phyloP scores from a whole-genome alignment of 2,113 vertebrate genomes.

The Lamprotornis superbus region DNA sequence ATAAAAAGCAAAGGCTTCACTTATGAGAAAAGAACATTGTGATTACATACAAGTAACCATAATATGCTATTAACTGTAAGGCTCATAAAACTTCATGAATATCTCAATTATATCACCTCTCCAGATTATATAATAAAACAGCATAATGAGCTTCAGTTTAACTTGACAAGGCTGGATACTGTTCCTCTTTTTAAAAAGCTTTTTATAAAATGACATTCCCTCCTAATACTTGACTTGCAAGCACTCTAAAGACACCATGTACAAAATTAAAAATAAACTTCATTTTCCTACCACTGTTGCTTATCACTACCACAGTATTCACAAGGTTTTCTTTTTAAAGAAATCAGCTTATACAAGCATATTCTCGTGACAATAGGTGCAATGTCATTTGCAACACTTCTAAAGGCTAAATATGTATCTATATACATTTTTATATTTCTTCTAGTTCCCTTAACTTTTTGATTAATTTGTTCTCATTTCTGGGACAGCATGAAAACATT shows the following conservation, averaged over 20 bases:
- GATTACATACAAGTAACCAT: not conserved
- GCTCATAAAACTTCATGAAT: not conserved
- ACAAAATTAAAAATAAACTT: constrained; percentile 55
- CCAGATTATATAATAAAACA: constrained; percentile 29
- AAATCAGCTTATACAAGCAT: not conserved
- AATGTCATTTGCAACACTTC: not conserved
- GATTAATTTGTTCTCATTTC: not conserved
- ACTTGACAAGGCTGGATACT: constrained; percentile 27
- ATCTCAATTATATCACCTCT: constrained; percentile 40
- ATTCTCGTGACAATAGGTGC: not conserved
- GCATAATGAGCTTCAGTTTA: constrained; percentile 40
- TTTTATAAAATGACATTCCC: constrained; percentile 38
- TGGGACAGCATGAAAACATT: not conserved
- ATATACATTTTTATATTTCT: not conserved
- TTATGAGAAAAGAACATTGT: not conserved
- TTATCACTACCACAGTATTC: not conserved
- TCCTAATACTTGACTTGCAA: constrained; percentile 40
- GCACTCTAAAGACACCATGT: constrained; percentile 25
- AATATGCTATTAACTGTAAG: not conserved
- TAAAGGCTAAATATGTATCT: not conserved
- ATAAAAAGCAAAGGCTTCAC: not conserved
- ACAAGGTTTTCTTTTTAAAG: constrained; percentile 21
- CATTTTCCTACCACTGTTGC: constrained; percentile 12
- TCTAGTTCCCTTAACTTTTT: not conserved
- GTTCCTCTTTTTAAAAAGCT: constrained; percentile 24